phyloP scores from a whole-genome alignment of 2,113 vertebrate genomes.

The Phalacrocorax brasilianus region DNA sequence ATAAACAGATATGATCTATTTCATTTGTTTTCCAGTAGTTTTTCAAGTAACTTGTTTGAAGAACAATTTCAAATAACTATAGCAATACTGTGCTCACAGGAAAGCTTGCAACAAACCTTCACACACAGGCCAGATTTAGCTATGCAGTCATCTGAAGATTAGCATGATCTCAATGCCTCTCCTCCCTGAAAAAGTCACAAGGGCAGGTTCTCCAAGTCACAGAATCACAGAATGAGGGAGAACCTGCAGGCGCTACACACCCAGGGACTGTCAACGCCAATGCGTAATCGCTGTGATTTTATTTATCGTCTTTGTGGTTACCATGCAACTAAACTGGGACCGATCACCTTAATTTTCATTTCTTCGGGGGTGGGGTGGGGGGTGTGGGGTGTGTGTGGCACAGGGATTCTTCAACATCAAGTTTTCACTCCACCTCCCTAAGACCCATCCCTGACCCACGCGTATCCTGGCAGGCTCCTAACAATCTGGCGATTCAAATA shows the following conservation, averaged over 20 bases:
- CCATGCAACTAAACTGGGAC: not conserved
- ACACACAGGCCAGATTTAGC: not conserved
- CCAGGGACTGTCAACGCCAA: not conserved
- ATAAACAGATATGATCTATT: not conserved
- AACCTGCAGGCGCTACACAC: not conserved
- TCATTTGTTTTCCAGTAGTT: not conserved
- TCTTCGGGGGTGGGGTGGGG: not conserved
- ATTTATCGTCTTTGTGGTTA: not conserved
- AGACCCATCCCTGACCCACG: not conserved
- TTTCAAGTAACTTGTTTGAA: not conserved
- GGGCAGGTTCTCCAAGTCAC: not conserved
- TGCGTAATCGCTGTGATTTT: not conserved
- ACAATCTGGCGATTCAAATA: not conserved
- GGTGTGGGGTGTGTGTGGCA: not conserved
- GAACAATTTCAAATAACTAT: not conserved
- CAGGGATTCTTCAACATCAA: not conserved
- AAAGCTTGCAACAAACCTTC: not conserved
- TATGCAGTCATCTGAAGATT: not conserved
- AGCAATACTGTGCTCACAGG: not conserved
- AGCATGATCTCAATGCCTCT: not conserved
- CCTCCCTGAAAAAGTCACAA: not conserved
- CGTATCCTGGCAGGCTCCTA: not conserved
- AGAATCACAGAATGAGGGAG: not conserved
- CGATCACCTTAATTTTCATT: fast-evolving
- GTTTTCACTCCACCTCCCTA: not conserved